Evolutionary conservation across 2,797 vertebrate species (phyloP), one percentile per base, ranked within the genome.

Genomic region (Botia kubotai): DNA sequence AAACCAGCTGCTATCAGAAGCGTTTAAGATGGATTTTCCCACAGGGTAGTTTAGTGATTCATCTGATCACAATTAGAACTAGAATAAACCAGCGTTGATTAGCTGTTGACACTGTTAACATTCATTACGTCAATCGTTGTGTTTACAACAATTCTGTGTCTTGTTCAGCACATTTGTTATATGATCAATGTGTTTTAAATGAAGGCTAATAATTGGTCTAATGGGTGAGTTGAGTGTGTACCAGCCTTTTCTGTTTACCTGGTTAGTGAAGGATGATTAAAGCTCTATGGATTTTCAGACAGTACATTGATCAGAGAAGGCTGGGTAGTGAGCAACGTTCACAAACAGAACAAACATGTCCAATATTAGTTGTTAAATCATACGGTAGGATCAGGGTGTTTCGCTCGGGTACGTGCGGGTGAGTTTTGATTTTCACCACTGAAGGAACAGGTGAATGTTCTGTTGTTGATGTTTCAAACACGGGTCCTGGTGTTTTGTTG

Each of bases 391-490:
- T 46, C 43, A 46, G 63, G 8, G 26, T 0, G 48, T 65, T 33
- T 70, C 36, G 7, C 53, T 50, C 17, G n/a, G 66, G 11, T 48
- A 50, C 6, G 67, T 66, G 16, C 1, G 58, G 5, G 8, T 79
- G 29, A 14, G 48, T 80, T 72, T 29, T 33, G 29, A 63, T 43
- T 60, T n/a, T 26, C 10, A 17, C 52, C 58, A 33, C 68, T 19
- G 70, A 60, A 33, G 21, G 17, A 71, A 77, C 66, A 72, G 74
- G 80, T 82, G 73, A 17, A 77, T 77, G 19, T 71, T 74, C 21
- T 69, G 58, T 77, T 76, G 66, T 75, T 75, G 50, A 71, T 73
- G 71, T 76, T 69, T 71, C 46, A 80, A 80, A 46, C 52, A 46
- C 50, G 13, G 19, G 70, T 80, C 71, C 71, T 68, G 43, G 23